These are phyloP conservation scores for Phasianus colchicus DNA, from an alignment of 2,113 vertebrate species.

Conservation along the genomic window DNA sequence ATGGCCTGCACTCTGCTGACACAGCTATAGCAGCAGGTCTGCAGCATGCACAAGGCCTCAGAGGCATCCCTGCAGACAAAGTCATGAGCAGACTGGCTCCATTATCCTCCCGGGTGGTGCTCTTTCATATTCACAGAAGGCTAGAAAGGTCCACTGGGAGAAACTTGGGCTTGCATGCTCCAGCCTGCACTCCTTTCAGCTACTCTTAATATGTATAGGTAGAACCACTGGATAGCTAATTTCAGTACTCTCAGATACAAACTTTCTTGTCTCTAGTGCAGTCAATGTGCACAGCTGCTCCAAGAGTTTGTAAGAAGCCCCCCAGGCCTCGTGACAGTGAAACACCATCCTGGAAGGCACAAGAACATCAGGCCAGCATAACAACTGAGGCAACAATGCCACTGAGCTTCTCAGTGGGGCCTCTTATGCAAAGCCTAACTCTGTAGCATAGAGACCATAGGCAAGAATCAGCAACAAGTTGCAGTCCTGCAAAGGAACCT, in stretches of 20 bases:
- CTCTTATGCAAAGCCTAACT: neutral
- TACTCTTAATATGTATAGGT: neutral
- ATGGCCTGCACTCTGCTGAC: neutral
- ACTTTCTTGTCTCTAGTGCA: neutral
- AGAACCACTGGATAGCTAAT: neutral
- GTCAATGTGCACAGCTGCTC: neutral
- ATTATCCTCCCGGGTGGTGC: neutral
- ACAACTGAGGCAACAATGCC: neutral
- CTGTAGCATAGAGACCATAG: neutral
- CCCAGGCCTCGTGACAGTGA: neutral
- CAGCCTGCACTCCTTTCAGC: neutral
- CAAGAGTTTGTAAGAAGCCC: neutral
- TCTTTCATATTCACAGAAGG: neutral
- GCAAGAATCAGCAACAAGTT: neutral
- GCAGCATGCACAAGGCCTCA: neutral
- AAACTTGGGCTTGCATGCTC: neutral
- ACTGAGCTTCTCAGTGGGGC: neutral
- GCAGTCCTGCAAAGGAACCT: neutral
- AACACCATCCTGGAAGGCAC: neutral
- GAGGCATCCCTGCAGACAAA: neutral
- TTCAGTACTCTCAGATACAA: neutral
- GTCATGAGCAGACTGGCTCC: rapidly evolving
- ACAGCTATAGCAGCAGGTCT: neutral
- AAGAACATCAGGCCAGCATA: neutral
- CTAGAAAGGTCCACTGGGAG: neutral